Percentiles rank a stretch among this genome's conserved stretches.
phyloP scores from a whole-genome alignment of 2,113 vertebrate genomes.

The Micronycteris hirsuta region DNA sequence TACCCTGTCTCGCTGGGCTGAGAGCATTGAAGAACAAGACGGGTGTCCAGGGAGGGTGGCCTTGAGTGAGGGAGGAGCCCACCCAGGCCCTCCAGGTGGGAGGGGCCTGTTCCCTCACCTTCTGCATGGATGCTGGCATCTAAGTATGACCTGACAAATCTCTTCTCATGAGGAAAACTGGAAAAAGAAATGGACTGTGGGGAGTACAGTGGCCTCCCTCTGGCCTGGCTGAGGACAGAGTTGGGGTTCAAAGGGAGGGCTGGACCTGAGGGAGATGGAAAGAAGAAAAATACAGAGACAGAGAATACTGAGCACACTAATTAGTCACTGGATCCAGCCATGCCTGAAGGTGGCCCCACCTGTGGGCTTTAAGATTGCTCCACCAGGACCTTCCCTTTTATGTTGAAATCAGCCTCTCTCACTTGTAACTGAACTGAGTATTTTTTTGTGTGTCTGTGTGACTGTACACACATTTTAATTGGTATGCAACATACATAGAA shows the following conservation, averaged over 20 bases:
- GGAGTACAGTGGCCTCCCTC: background rate
- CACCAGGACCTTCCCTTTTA: background rate
- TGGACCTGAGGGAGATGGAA: background rate
- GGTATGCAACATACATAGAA: background rate
- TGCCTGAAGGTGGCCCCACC: background rate
- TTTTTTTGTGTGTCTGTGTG: background rate
- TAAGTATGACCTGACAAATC: background rate
- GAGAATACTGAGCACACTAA: background rate
- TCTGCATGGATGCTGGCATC: background rate
- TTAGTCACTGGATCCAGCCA: background rate
- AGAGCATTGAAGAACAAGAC: no score
- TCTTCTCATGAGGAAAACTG: background rate
- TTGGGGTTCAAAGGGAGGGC: background rate
- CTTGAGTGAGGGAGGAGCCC: background rate
- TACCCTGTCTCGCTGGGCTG: no score
- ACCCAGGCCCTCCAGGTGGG: background rate
- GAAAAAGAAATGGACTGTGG: background rate
- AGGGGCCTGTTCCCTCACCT: background rate
- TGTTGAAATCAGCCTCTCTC: background rate
- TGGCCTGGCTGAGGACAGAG: background rate
- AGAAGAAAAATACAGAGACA: background rate
- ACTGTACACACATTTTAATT: background rate
- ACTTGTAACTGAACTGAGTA: background rate
- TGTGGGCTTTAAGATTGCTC: background rate
- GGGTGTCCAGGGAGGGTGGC: background rate